A percentile compares a stretch with the other conserved stretches of the same genome.
These are phyloP conservation scores for Anoncus sp. DNA, from an alignment of 2,888 invertebrate genomes.

Conservation along the genomic window DNA sequence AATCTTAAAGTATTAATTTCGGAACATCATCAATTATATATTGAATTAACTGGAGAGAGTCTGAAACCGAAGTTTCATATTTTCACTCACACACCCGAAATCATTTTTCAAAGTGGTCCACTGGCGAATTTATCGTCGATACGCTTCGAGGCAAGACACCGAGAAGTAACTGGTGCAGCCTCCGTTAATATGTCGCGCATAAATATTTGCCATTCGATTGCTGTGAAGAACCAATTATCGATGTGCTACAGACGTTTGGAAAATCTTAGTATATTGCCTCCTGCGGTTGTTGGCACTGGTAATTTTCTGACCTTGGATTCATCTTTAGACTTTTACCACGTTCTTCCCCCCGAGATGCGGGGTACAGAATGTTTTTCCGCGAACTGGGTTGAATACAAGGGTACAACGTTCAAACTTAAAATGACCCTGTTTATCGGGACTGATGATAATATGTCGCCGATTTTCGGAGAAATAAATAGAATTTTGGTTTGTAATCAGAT, in stretches of 20 bases:
- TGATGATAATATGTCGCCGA: slow-evolving; percentile 24
- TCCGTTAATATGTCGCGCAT: slow-evolving; percentile 39
- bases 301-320: slow-evolving; percentile 1
- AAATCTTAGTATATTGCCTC: slow-evolving; percentile 24
- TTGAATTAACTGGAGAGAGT: slow-evolving; percentile 30
- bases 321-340: slow-evolving; percentile 26
- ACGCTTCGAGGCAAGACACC: slow-evolving; percentile 21
- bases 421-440: slow-evolving; percentile 25
- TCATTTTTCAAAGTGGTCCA: slow-evolving; percentile 34
- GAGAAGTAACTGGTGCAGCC: slow-evolving; percentile 32
- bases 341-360: slow-evolving; percentile 27
- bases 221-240: slow-evolving; percentile 28
- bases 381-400: slow-evolving; percentile 36
- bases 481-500: not conserved
- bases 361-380: slow-evolving; percentile 6
- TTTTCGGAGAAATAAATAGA: not conserved
- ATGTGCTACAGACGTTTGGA: slow-evolving; percentile 26
- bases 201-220: slow-evolving; percentile 35
- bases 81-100: slow-evolving; percentile 3
- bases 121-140: slow-evolving; percentile 21
- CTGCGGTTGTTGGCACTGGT: slow-evolving; percentile 16
- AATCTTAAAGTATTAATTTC: slow-evolving; percentile 19
- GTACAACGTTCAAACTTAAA: slow-evolving; percentile 24
- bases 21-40: slow-evolving; percentile 38
- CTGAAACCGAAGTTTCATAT: slow-evolving; percentile 47